Base-by-base conservation (phyloP, 2,797 vertebrate genomes). In the Limosa lapponica region DNA sequence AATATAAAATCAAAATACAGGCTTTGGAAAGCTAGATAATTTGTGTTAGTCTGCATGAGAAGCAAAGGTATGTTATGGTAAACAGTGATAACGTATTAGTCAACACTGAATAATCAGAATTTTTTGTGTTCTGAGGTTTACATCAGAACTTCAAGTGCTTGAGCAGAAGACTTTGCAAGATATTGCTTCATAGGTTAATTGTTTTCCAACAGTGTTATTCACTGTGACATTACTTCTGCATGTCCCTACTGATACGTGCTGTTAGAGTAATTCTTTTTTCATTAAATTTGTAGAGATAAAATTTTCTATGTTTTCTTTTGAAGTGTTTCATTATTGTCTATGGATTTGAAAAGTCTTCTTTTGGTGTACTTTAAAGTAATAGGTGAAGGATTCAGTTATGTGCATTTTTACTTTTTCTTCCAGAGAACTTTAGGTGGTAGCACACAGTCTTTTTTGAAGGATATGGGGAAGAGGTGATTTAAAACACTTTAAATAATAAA, bases 1-100 rank as follows among this genome's bases (percentile, higher is more conserved):
- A 59, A 93, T 94, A 81, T 69, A 94, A 95, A 96, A 95, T 94
- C 80, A 96, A 94, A 95, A 96, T 94, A 87, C 7, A 86, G 81
- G 77, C 71, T 96, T 87, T 91, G 65, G 41, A 92, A 94, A 93
- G 64, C 70, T 80, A 65, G 52, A 88, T 90, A 78, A 91, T 88
- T 84, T 92, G 52, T 87, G 32, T 87, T 73, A 95, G 82, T 72
- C 65, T 96, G 44, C 49, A 77, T 32, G 34, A 92, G 67, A 73
- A 69, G 39, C 20, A 66, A 67, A 95, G 81, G 87, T 96, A 70
- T 75, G 48, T 75, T 87, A 51, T 65, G 43, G 57, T 44, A 89
- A 94, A 94, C 83, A 92, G 37, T 92, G 64, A 90, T 70, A 69
- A 73, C 73, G 30, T 64, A 73, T 87, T 78, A 80, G 43, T 65